Evolutionary conservation across 2,797 vertebrate species (phyloP).

Genomic region (Loriculus beryllinus): DNA sequence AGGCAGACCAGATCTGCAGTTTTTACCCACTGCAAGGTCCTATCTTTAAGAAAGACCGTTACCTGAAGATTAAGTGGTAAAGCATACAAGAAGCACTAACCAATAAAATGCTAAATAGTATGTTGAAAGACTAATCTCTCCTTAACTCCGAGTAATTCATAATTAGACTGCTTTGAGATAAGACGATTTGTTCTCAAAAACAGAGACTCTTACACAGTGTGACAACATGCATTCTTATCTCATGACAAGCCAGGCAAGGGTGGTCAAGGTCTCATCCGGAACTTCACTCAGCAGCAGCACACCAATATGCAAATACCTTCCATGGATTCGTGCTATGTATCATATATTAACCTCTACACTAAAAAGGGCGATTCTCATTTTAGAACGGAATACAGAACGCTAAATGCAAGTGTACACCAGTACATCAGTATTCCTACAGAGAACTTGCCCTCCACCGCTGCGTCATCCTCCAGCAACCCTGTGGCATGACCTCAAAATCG

Average conservation of each 20-base stretch:
- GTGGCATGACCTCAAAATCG: neutral
- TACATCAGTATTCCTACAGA: neutral
- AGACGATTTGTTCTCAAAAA: neutral
- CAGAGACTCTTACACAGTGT: neutral
- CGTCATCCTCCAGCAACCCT: neutral
- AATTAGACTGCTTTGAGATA: neutral
- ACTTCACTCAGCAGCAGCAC: neutral
- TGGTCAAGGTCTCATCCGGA: conserved; percentile 35
- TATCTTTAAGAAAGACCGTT: neutral
- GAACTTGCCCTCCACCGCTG: neutral
- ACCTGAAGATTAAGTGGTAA: neutral
- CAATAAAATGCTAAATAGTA: neutral
- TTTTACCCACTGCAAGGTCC: neutral
- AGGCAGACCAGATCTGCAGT: neutral
- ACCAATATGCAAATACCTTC: neutral
- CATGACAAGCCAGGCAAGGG: conserved; percentile 4
- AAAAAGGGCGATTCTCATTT: neutral
- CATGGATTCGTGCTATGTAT: accelerated
- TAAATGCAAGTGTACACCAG: neutral
- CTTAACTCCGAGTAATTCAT: neutral
- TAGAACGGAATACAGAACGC: neutral
- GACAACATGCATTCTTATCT: neutral
- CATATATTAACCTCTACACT: neutral
- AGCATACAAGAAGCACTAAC: neutral
- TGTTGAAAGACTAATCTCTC: neutral